A percentile compares a stretch with the other conserved stretches of the same genome.
Evolutionary conservation across 2,113 vertebrate species (phyloP).

Genomic region (Anoura caudifer): DNA sequence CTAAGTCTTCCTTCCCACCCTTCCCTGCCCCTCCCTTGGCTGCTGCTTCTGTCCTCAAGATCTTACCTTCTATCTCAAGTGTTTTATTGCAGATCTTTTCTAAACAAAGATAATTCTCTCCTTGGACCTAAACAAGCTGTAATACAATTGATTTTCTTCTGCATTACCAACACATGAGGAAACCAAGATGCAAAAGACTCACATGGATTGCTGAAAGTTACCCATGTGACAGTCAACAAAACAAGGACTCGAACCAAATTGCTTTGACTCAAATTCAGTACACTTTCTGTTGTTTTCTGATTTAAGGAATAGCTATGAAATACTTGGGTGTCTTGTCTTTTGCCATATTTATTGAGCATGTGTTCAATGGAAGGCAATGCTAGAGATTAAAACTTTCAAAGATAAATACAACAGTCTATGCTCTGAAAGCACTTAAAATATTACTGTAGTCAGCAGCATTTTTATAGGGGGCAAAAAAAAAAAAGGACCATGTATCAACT

Average conservation of each 20-base stretch:
- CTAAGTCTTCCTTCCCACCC: neutral
- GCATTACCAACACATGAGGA: neutral
- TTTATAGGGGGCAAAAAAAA: neutral
- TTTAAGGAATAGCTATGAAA: neutral
- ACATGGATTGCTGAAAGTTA: neutral
- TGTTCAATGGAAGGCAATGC: neutral
- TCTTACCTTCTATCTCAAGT: neutral
- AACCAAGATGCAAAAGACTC: neutral
- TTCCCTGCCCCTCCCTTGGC: neutral
- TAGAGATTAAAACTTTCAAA: slow-evolving; percentile 26
- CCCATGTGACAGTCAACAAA: neutral
- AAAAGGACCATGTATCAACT: neutral
- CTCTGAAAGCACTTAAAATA: neutral
- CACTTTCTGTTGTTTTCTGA: neutral
- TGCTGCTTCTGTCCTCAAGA: neutral
- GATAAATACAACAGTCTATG: neutral
- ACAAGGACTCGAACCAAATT: neutral
- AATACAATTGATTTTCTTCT: neutral
- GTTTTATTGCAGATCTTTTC: neutral
- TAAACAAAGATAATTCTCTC: neutral
- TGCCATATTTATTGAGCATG: neutral
- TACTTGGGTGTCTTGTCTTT: slow-evolving; percentile 9
- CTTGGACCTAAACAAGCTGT: neutral
- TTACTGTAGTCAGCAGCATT: neutral
- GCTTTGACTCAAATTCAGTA: neutral